Percentiles rank a stretch among this genome's conserved stretches.
These are phyloP conservation scores for Rhodinocichla rosea DNA, from an alignment of 2,113 vertebrate genomes.

Conservation along the genomic window DNA sequence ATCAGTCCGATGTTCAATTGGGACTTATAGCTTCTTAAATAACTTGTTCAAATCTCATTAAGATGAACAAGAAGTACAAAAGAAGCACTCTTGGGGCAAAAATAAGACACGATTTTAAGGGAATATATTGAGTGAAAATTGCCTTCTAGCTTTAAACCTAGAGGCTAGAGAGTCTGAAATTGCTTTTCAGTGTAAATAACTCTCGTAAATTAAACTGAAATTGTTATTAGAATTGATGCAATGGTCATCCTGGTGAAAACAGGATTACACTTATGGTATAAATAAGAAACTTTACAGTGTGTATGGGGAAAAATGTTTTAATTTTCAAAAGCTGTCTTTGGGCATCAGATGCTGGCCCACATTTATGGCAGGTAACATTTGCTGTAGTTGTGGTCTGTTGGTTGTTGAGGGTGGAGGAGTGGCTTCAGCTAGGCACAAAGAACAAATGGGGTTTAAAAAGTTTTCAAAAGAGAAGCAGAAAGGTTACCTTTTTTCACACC, in stretches of 20 bases:
- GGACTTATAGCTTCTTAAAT: background rate
- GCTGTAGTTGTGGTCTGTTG: background rate
- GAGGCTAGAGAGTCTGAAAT: background rate
- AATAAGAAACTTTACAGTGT: background rate
- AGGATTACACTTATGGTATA: background rate
- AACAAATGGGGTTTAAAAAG: background rate
- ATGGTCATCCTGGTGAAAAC: background rate
- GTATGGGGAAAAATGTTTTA: background rate
- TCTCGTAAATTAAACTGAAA: background rate
- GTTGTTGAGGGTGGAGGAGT: background rate
- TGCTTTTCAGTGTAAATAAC: background rate
- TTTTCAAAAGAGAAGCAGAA: background rate
- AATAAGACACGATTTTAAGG: background rate
- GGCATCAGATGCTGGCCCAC: background rate
- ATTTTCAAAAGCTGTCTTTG: background rate
- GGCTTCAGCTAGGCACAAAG: background rate
- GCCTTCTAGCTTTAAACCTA: background rate
- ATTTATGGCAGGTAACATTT: accelerated
- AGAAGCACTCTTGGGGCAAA: background rate
- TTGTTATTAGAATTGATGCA: background rate
- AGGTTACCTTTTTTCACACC: background rate
- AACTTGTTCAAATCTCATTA: background rate
- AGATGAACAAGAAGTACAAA: background rate
- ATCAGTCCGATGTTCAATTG: background rate
- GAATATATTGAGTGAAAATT: background rate